Evolutionary conservation across 53 echinoderm and acorn worm genomes (phyloP).

Genomic region (Astropecten irregularis): DNA sequence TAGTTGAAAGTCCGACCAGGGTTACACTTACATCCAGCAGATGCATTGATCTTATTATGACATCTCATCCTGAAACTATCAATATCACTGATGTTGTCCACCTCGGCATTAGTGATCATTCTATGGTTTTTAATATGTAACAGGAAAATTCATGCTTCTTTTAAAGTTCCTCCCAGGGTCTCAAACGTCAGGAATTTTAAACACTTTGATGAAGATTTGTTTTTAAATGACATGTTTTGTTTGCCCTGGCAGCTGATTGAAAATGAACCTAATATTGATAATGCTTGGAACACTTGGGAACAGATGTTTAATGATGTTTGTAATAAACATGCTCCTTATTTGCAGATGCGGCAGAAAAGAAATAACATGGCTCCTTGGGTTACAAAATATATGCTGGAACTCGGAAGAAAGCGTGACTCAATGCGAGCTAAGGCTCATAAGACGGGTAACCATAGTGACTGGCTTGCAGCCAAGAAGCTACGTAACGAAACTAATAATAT

Average conservation of each 20-base stretch:
- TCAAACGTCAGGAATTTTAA: neutral
- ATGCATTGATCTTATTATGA: conserved; percentile 5
- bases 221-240: neutral
- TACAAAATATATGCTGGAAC: neutral
- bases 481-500: neutral
- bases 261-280: neutral
- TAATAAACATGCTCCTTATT: neutral
- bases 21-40: neutral
- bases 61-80: neutral
- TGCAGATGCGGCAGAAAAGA: neutral
- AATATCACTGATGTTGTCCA: neutral
- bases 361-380: neutral
- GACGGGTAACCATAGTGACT: neutral
- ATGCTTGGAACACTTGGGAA: neutral
- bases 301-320: conserved; percentile 8
- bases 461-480: neutral
- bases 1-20: neutral
- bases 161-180: neutral
- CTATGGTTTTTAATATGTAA: conserved; percentile 8
- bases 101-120: conserved; percentile 3
- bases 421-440: neutral
- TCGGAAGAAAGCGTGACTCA: neutral
- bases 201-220: conserved; percentile 1
- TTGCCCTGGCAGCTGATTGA: neutral
- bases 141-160: neutral